Conservation (phyloP, 2,888 invertebrate species). For the Bugulina stolonifera region DNA sequence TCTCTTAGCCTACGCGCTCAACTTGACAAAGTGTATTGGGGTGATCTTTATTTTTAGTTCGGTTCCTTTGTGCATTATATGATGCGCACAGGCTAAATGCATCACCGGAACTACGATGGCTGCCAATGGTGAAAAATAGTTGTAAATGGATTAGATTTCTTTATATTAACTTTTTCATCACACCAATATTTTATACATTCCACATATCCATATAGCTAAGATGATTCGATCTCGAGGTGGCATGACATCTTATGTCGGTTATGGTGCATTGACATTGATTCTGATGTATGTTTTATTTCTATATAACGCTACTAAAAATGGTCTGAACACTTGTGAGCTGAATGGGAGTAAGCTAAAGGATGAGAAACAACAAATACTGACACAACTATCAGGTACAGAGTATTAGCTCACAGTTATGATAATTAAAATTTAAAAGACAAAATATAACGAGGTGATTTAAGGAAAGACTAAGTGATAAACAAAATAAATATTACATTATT, state of each 20-base stretch:
- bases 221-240: constrained; percentile 20
- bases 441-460: too few species aligned
- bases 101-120: constrained; percentile 14
- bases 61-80: too few species aligned
- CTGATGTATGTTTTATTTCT: constrained; percentile 20
- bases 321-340: background rate
- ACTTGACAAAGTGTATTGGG: too few species aligned
- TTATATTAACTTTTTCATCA: background rate
- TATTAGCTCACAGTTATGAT: too few species aligned
- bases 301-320: constrained; percentile 23
- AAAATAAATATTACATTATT: too few species aligned
- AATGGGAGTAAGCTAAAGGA: background rate
- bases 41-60: too few species aligned
- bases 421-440: too few species aligned
- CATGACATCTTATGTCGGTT: constrained; percentile 6
- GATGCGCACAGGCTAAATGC: too few species aligned
- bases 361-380: constrained; percentile 3
- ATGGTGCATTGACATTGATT: constrained; percentile 19
- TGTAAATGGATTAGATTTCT: background rate
- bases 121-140: background rate
- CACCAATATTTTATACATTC: background rate
- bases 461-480: too few species aligned
- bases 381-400: constrained; percentile 12
- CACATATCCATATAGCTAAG: background rate
- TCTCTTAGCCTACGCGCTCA: too few species aligned